Base-by-base conservation (phyloP, 1,140 invertebrate species). In the Macrosteles quadrilineatus region DNA sequence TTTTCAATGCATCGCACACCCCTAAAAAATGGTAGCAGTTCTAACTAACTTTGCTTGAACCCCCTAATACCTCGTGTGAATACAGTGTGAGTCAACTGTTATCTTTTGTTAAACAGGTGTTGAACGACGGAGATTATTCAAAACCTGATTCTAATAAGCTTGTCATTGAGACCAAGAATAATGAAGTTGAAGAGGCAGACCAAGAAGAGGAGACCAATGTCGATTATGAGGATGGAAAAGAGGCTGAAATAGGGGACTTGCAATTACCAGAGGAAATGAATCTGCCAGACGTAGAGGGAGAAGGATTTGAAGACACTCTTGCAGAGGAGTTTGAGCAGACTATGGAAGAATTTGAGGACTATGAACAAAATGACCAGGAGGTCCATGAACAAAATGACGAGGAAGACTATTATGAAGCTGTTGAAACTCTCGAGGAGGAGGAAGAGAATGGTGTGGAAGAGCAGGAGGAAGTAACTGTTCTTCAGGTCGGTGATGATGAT, bases 371-470 rank as follows among this genome's bases (percentile, higher is more conserved):
- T 6, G 23, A 17, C 1, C n/a, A n/a, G n/a, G n/a, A n/a, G n/a
- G n/a, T n/a, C n/a, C n/a, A n/a, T n/a, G n/a, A n/a, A n/a, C n/a
- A n/a, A n/a, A n/a, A n/a, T n/a, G 14, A 32, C 19, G 29, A 64
- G 21, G 3, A 12, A 6, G 27, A 32, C 11, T n/a, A n/a, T n/a
- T n/a, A 64, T 14, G 62, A 64, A 64, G 31, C 36, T 29, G 17
- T 12, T 32, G 27, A 64, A 32, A 30, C 17, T 19, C 17, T 19
- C 1, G n/a, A n/a, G n/a, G n/a, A n/a, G n/a, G 59, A 64, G 25
- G 59, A 32, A n/a, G 59, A 64, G 2, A 66, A 43, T 27, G 32
- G 25, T 45, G 63, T 21, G 25, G 63, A 66, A 66, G 40, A n/a
- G 23, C 3, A 27, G n/a, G 36, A 66, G 6, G n/a, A n/a, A n/a